Conservation (phyloP, 2,113 vertebrate species). For the Archocentrus centrarchus region DNA sequence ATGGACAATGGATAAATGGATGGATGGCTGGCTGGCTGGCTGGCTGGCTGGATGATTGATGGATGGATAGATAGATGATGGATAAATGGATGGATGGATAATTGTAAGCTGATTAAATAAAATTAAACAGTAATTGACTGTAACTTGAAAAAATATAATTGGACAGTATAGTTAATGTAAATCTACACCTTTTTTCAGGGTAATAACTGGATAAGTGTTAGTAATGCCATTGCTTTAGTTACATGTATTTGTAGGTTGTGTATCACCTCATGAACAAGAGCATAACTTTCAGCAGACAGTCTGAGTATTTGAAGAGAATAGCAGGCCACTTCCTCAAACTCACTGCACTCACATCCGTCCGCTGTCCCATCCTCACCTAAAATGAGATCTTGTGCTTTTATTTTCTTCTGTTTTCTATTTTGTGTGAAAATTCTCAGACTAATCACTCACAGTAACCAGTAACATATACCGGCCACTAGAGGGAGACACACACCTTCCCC, state of each 20-base stretch:
- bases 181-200: not conserved
- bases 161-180: accelerated
- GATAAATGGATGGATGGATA: too few relatives aligned
- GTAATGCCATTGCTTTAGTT: too few relatives aligned
- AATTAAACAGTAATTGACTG: not conserved
- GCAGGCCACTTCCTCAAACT: accelerated
- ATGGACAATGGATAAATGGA: too few relatives aligned
- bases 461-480: constrained; percentile 43
- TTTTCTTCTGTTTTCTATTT: not conserved
- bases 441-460: accelerated
- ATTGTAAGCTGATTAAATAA: not conserved
- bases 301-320: not conserved
- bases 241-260: not conserved
- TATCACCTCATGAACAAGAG: not conserved
- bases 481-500: constrained; percentile 54
- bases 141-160: not conserved
- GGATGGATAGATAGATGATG: too few relatives aligned
- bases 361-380: not conserved
- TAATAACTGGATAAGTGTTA: not conserved
- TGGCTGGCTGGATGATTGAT: too few relatives aligned
- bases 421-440: not conserved
- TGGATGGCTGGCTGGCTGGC: too few relatives aligned
- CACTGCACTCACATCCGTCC: not conserved
- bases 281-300: not conserved
- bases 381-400: not conserved